Conservation (phyloP, 2,888 invertebrate genomes). For the Drosophila infuscata region DNA sequence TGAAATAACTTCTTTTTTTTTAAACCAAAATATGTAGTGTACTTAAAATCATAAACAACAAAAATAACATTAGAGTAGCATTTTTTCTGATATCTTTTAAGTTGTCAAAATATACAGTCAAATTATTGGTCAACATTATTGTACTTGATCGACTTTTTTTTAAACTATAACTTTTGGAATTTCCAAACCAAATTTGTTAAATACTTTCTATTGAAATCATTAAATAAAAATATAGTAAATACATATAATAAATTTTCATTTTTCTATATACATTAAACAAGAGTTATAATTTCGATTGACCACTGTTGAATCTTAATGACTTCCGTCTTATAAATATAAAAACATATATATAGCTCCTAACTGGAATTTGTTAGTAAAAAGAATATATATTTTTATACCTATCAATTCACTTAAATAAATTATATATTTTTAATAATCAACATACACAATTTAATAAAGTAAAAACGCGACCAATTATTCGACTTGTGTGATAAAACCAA, state of each 20-base stretch:
- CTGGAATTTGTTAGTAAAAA: neutral
- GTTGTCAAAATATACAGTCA: conserved; percentile 31
- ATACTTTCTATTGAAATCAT: neutral
- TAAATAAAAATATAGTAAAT: neutral
- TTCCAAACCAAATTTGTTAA: neutral
- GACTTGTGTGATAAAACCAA: conserved; percentile 34
- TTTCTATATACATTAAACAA: neutral
- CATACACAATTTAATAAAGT: conserved; percentile 7
- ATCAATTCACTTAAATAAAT: conserved; percentile 14
- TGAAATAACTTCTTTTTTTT: conserved; percentile 53
- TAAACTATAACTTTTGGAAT: neutral
- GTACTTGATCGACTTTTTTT: neutral
- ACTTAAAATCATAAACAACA: conserved; percentile 64
- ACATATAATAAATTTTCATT: conserved; percentile 1
- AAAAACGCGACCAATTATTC: conserved; percentile 32
- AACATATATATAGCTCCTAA: neutral
- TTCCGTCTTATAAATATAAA: neutral
- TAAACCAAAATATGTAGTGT: conserved; percentile 43
- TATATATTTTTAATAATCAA: neutral
- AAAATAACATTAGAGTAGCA: conserved; percentile 42
- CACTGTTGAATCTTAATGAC: neutral
- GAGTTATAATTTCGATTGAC: neutral
- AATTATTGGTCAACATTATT: conserved; percentile 10
- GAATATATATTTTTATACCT: neutral
- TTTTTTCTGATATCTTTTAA: conserved; percentile 33